Conservation (phyloP, 2,888 invertebrate species). For the Agrochola macilenta region DNA sequence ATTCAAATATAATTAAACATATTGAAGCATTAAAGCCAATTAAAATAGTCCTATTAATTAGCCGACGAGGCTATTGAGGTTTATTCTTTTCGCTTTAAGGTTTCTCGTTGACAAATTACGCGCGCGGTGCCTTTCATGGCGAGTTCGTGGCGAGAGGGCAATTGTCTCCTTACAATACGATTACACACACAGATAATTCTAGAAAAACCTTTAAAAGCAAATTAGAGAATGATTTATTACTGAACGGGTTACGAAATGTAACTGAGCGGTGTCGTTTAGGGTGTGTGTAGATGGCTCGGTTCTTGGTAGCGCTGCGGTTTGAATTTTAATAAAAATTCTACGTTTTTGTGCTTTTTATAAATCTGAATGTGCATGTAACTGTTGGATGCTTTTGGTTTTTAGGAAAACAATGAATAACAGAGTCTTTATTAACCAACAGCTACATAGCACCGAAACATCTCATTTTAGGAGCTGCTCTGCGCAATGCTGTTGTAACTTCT, state of each 20-base stretch:
- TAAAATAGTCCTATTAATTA: constrained; percentile 87
- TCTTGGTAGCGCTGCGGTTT: neutral
- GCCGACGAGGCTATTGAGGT: constrained; percentile 81
- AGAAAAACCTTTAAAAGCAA: constrained; percentile 90
- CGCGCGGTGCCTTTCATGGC: constrained; percentile 81
- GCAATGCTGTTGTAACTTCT: neutral
- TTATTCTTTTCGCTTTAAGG: constrained; percentile 76
- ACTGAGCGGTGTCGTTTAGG: constrained; percentile 73
- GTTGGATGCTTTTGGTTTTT: neutral
- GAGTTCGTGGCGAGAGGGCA: constrained; percentile 68
- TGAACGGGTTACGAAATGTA: constrained; percentile 83
- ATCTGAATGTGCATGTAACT: neutral
- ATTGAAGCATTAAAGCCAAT: constrained; percentile 79
- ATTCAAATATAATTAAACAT: constrained; percentile 67
- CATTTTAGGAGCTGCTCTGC: neutral
- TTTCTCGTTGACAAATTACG: constrained; percentile 87
- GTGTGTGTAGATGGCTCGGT: constrained; percentile 37
- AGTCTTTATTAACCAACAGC: neutral
- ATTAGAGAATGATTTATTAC: constrained; percentile 90
- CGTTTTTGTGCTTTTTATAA: neutral
- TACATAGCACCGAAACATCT: neutral
- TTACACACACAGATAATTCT: constrained; percentile 87
- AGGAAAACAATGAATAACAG: neutral
- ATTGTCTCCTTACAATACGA: constrained; percentile 86
- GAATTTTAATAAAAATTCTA: neutral